Conservation (phyloP, 2,888 invertebrate species). For the Anthoptus insignis region DNA sequence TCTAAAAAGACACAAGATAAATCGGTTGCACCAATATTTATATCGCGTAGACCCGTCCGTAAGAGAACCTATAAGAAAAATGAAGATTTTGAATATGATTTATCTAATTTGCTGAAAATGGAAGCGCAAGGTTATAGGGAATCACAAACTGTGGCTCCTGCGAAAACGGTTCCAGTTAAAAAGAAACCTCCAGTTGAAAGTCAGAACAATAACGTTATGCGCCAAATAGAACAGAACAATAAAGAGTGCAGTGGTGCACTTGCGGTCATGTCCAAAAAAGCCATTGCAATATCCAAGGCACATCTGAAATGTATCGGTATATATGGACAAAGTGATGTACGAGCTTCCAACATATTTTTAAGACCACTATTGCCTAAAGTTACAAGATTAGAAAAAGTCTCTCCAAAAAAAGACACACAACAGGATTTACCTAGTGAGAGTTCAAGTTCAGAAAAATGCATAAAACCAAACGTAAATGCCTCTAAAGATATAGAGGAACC, state of each 20-base stretch:
- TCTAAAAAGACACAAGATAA: constrained; percentile 57
- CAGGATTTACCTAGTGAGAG: constrained; percentile 7
- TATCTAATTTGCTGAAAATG: constrained; percentile 86
- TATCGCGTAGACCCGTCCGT: constrained; percentile 87
- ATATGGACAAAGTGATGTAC: constrained; percentile 58
- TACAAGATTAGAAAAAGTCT: constrained; percentile 65
- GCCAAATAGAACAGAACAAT: too few relatives aligned
- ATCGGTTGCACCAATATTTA: constrained; percentile 54
- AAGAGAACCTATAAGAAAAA: constrained; percentile 89
- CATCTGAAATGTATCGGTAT: constrained; percentile 66
- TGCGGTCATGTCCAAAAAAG: constrained; percentile 67
- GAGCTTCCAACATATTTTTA: constrained; percentile 65
- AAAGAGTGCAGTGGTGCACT: constrained; percentile 76
- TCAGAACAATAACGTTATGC: constrained; percentile 59
- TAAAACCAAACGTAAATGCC: not conserved
- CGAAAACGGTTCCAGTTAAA: constrained; percentile 65
- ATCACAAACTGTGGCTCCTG: constrained; percentile 58
- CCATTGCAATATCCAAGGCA: constrained; percentile 67
- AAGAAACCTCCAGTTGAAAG: constrained; percentile 65
- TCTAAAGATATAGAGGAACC: not conserved
- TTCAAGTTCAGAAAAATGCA: not conserved
- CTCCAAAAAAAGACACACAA: constrained; percentile 69
- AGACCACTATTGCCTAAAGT: constrained; percentile 75
- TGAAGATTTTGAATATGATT: constrained; percentile 91
- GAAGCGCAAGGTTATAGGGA: constrained; percentile 82